phyloP scores from a whole-genome alignment of 2,113 vertebrate species.

The Sialia sialis region DNA sequence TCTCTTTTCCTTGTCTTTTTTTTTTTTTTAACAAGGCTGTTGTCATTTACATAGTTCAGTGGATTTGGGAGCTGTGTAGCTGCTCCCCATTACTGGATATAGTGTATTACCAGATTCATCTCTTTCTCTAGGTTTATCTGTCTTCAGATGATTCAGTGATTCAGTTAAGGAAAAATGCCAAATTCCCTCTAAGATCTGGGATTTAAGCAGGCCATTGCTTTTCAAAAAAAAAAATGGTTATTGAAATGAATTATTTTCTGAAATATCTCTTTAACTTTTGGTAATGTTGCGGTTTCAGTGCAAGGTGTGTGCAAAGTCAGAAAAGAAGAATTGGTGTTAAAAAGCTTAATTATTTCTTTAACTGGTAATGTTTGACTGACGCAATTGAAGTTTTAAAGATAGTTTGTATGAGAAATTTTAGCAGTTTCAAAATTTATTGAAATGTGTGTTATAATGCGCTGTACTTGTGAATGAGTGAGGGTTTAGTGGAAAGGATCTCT shows the following conservation, averaged over 20 bases:
- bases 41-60: accelerated
- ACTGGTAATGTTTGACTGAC: background rate
- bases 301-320: background rate
- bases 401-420: background rate
- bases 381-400: background rate
- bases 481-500: background rate
- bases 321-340: background rate
- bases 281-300: background rate
- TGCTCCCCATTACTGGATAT: background rate
- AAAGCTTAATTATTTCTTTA: background rate
- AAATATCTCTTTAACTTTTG: background rate
- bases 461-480: background rate
- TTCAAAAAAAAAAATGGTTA: background rate
- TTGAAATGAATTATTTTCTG: background rate
- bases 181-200: background rate
- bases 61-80: background rate
- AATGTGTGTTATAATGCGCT: accelerated
- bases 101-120: accelerated
- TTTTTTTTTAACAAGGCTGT: background rate
- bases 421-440: background rate
- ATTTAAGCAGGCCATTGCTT: background rate
- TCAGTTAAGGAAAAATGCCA: background rate
- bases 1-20: background rate
- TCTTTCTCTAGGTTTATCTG: background rate
- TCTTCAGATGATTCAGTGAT: background rate